A percentile compares a stretch with the other conserved stretches of the same genome.
Conservation (phyloP, 1,140 invertebrate genomes). For the Sweltsa coloradensis region DNA sequence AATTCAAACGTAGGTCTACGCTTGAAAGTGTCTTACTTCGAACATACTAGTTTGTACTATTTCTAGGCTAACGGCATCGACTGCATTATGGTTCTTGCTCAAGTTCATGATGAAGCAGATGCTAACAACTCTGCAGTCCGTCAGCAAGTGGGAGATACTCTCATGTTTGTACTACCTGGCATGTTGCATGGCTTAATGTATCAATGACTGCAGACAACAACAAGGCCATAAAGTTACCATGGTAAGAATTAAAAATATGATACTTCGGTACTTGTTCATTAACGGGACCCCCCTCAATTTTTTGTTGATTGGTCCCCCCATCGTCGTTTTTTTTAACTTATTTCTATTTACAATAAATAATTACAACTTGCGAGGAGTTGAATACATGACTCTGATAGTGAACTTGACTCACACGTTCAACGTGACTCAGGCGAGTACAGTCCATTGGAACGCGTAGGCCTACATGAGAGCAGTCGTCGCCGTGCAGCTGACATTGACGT, state of each 20-base stretch:
- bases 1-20: conserved; percentile 11
- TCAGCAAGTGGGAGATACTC: conserved; percentile 37
- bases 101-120: conserved; percentile 33
- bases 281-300: no score
- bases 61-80: conserved; percentile 40
- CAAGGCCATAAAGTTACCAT: conserved; percentile 44
- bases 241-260: conserved; percentile 35
- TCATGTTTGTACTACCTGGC: conserved; percentile 48
- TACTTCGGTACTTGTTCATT: no score
- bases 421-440: no score
- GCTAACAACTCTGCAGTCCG: conserved; percentile 29
- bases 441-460: no score
- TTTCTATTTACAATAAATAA: no score
- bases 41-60: conserved; percentile 11
- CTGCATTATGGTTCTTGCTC: conserved; percentile 40
- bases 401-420: no score
- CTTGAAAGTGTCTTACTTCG: conserved; percentile 13
- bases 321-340: no score
- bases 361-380: no score
- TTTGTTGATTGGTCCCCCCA: no score
- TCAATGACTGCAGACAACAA: conserved; percentile 37
- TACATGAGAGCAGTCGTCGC: no score
- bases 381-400: no score
- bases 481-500: no score
- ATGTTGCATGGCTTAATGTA: conserved; percentile 39